Conservation (phyloP, 2,888 invertebrate species). For the Melipona beecheii region DNA sequence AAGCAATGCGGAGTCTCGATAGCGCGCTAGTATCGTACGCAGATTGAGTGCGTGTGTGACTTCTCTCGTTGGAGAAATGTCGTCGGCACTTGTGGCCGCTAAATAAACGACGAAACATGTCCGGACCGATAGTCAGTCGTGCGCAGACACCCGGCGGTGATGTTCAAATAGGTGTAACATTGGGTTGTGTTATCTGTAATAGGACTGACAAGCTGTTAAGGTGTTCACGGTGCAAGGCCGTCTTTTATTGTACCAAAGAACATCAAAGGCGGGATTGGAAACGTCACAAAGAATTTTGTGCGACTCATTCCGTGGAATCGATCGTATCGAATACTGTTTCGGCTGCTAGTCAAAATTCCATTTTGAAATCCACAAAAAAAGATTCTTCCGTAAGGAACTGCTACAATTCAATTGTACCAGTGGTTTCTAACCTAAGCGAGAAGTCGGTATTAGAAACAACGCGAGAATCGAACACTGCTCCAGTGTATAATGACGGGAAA, state of each 20-base stretch:
- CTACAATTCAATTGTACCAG: constrained; percentile 29
- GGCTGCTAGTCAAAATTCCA: constrained; percentile 24
- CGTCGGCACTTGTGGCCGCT: constrained; percentile 66
- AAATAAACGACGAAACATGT: constrained; percentile 76
- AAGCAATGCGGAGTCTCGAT: constrained; percentile 50
- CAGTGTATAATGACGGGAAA: constrained; percentile 36
- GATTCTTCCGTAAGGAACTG: constrained; percentile 32
- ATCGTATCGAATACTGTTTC: constrained; percentile 22
- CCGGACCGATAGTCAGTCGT: constrained; percentile 76
- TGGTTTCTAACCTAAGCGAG: constrained; percentile 59
- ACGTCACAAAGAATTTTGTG: constrained; percentile 87
- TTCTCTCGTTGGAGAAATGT: constrained; percentile 71
- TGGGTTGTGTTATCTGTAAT: constrained; percentile 87
- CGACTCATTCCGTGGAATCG: constrained; percentile 50
- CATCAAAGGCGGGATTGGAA: constrained; percentile 93
- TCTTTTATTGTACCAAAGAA: constrained; percentile 91
- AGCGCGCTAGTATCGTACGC: constrained; percentile 54
- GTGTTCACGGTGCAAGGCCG: constrained; percentile 90
- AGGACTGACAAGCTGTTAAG: constrained; percentile 87
- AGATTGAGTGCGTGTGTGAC: constrained; percentile 72
- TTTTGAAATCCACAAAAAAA: constrained; percentile 19
- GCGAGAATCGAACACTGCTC: constrained; percentile 33
- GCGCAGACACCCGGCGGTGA: constrained; percentile 70
- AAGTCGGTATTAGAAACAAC: constrained; percentile 50
- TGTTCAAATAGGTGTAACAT: constrained; percentile 55